phyloP scores from a whole-genome alignment of 2,888 invertebrate species.

The Taenaris catops region DNA sequence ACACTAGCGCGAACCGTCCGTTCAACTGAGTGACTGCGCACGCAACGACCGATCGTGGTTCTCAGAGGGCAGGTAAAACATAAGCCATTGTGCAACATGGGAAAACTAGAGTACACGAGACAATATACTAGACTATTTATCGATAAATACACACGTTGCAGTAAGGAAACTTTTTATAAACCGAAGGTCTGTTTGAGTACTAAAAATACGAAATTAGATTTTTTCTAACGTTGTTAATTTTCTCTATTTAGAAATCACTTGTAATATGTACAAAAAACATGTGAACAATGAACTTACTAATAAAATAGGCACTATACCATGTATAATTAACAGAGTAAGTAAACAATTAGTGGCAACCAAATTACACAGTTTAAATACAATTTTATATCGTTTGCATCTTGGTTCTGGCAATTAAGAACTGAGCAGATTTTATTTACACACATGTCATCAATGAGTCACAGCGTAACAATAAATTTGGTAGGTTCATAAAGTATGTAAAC shows the following conservation, averaged over 20 bases:
- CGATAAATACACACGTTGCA: constrained; percentile 25
- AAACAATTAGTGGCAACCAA: too few species aligned
- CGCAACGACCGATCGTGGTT: constrained; percentile 39
- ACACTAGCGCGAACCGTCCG: constrained; percentile 52
- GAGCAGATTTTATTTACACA: constrained; percentile 3
- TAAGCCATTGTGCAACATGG: constrained; percentile 66
- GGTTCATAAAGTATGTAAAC: neutral
- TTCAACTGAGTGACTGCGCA: constrained; percentile 52
- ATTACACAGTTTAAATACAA: neutral
- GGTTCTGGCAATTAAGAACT: constrained; percentile 4
- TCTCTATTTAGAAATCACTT: constrained; percentile 4
- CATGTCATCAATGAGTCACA: constrained; percentile 2
- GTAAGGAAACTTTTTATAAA: constrained; percentile 5
- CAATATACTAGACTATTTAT: constrained; percentile 38
- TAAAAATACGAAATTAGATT: too few species aligned
- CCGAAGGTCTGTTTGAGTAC: too few species aligned
- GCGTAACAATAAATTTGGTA: neutral
- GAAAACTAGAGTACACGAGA: constrained; percentile 56
- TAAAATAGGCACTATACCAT: neutral
- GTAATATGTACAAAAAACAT: neutral
- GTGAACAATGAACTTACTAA: constrained; percentile 4
- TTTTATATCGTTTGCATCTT: neutral
- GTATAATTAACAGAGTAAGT: too few species aligned
- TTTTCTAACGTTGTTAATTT: constrained; percentile 1
- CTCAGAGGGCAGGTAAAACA: constrained; percentile 57